Percentiles rank a stretch among this genome's conserved stretches.
Evolutionary conservation across 2,888 invertebrate genomes (phyloP).

Genomic region (Leucania comma): DNA sequence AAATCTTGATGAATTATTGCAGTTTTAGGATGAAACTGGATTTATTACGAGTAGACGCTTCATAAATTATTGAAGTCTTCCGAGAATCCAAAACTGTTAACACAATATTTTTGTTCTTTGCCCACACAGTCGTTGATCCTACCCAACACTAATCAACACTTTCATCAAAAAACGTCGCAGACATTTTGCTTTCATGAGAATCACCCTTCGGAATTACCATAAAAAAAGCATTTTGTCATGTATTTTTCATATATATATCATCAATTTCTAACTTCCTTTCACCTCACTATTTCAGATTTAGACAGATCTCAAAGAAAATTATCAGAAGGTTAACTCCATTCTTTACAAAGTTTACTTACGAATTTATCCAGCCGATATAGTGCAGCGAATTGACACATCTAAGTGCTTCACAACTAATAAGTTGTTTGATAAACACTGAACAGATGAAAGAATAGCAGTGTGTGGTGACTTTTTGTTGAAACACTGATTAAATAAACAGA

Average conservation of each 20-base stretch:
- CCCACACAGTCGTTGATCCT: neutral
- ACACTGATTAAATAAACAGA: no score
- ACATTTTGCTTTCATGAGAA: constrained; percentile 3
- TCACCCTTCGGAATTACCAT: no score
- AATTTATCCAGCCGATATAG: no score
- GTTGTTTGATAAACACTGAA: no score
- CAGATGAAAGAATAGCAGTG: no score
- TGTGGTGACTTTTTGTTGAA: no score
- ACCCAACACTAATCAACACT: no score
- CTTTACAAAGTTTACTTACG: neutral
- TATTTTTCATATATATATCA: constrained; percentile 7
- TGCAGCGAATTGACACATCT: no score
- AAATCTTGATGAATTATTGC: neutral
- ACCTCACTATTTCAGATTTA: constrained; percentile 16
- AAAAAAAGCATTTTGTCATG: neutral
- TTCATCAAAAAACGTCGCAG: neutral
- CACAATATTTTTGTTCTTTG: neutral
- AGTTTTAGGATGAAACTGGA: neutral
- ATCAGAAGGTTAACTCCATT: no score
- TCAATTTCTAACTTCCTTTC: constrained; percentile 12
- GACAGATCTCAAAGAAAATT: no score
- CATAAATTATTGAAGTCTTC: neutral
- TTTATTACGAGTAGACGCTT: neutral
- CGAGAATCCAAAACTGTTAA: neutral
- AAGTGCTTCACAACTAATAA: no score